Evolutionary conservation across 2,113 vertebrate species (phyloP).

Genomic region (Erythrolamprus reginae): DNA sequence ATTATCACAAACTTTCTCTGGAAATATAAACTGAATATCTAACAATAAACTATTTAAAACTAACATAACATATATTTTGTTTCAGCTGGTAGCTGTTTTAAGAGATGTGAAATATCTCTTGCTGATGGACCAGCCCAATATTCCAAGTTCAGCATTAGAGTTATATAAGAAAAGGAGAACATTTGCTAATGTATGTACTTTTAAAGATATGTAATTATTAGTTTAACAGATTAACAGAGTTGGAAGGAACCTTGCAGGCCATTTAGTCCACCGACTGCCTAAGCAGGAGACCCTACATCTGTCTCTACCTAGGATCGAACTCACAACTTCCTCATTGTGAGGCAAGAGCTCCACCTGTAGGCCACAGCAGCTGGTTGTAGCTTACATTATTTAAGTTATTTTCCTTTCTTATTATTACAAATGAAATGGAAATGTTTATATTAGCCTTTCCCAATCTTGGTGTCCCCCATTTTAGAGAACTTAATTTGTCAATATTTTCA

Average conservation of each 20-base stretch:
- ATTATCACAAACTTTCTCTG: not conserved
- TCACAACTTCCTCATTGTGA: too few species aligned
- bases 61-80: slow-evolving; percentile 28
- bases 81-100: slow-evolving; percentile 71
- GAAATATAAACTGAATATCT: not conserved
- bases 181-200: slow-evolving; percentile 71
- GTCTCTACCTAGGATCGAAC: too few species aligned
- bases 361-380: too few species aligned
- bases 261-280: too few species aligned
- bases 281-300: too few species aligned
- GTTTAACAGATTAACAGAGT: too few species aligned
- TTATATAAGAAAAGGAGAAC: slow-evolving; percentile 71
- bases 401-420: not conserved
- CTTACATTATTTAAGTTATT: not conserved
- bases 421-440: not conserved
- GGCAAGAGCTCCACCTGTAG: too few species aligned
- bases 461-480: not conserved
- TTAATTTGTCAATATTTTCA: not conserved
- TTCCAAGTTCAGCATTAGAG: slow-evolving; percentile 70
- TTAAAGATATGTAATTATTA: not conserved
- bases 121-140: slow-evolving; percentile 62
- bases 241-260: too few species aligned
- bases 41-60: not conserved
- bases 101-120: slow-evolving; percentile 81
- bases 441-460: not conserved